phyloP scores from a whole-genome alignment of 2,797 vertebrate genomes.

The Somateria mollissima region DNA sequence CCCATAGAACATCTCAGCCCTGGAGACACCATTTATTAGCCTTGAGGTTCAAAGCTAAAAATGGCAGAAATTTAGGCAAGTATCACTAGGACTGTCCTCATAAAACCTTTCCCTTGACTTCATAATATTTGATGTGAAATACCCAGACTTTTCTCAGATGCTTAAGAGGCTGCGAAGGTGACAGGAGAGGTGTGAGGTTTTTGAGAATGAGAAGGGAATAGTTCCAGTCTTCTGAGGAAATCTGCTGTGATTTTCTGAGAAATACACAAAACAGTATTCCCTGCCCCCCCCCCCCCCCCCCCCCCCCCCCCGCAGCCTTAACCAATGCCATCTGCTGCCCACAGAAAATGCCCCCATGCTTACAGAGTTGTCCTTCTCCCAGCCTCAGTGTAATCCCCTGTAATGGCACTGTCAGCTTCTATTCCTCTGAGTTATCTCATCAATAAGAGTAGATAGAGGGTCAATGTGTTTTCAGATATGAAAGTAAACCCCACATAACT shows the following conservation, averaged over 20 bases:
- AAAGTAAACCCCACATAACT: constrained; percentile 62
- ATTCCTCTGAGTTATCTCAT: constrained; percentile 66
- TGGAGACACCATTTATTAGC: no score
- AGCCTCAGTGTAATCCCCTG: background rate
- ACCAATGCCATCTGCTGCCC: background rate
- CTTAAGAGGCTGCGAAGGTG: background rate
- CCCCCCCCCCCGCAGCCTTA: background rate
- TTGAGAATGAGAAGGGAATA: background rate
- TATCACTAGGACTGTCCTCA: background rate
- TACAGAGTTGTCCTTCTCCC: background rate
- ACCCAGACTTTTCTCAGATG: background rate
- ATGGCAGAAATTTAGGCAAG: background rate
- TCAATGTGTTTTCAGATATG: constrained; percentile 61
- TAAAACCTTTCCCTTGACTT: background rate
- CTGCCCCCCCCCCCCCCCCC: no score
- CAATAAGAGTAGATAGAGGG: constrained; percentile 55
- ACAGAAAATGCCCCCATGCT: background rate
- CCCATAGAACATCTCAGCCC: fast-evolving
- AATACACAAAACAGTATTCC: background rate
- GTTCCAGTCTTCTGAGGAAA: background rate
- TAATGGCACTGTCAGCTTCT: constrained; percentile 53
- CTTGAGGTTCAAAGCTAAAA: background rate
- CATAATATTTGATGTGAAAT: background rate
- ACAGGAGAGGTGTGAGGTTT: background rate
- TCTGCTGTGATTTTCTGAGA: background rate